A percentile compares a stretch with the other conserved stretches of the same genome.
These are phyloP conservation scores for Lepidurus couesii DNA, from an alignment of 1,140 invertebrate species.

Conservation along the genomic window DNA sequence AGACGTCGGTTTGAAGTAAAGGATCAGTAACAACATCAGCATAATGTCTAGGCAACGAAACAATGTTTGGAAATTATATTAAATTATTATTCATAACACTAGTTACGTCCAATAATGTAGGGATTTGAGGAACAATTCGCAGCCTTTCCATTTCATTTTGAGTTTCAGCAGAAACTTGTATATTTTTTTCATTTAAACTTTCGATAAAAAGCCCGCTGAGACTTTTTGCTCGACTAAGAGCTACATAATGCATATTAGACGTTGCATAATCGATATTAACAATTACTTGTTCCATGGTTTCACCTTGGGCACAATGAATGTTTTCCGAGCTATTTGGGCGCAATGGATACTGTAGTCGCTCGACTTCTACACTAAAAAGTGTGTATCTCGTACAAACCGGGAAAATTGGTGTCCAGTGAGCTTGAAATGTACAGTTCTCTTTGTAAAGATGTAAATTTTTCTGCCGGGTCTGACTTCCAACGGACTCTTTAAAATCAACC, in stretches of 20 bases:
- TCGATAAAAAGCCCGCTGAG: background rate
- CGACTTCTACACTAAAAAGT: background rate
- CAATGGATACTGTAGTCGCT: background rate
- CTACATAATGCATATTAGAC: background rate
- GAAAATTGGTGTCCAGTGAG: background rate
- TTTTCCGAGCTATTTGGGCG: too few species aligned
- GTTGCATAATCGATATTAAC: background rate
- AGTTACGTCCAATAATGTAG: background rate
- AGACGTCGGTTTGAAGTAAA: background rate
- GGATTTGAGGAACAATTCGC: background rate
- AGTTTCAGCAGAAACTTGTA: background rate
- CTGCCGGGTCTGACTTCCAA: background rate
- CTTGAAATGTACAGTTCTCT: background rate
- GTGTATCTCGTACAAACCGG: background rate
- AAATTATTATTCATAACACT: background rate
- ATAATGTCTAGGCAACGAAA: background rate
- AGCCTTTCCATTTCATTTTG: background rate
- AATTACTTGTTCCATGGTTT: background rate
- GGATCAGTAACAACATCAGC: background rate
- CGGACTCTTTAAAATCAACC: background rate
- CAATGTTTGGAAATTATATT: background rate
- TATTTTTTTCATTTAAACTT: background rate
- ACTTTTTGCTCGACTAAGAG: background rate
- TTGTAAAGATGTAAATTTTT: background rate
- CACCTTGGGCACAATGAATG: background rate